phyloP scores from a whole-genome alignment of 2,113 vertebrate genomes.

The Cyanistes caeruleus region DNA sequence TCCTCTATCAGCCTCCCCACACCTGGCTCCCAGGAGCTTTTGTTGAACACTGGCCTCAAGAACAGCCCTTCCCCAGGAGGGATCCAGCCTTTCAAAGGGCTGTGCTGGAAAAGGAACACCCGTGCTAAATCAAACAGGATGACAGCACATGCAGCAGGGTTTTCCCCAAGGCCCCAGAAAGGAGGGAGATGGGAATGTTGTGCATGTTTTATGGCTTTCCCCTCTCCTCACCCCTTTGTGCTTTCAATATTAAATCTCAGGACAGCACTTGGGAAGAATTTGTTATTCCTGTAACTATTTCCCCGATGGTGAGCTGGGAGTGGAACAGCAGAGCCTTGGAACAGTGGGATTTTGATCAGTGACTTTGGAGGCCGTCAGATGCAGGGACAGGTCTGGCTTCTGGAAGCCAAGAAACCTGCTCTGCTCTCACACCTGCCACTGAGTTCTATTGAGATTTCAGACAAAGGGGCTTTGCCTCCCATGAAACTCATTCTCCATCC shows the following conservation, averaged over 20 bases:
- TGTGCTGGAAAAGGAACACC: not conserved
- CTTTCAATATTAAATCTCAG: not conserved
- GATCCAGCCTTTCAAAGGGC: conserved; percentile 9
- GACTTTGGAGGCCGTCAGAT: not conserved
- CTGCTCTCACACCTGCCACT: not conserved
- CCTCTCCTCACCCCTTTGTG: not conserved
- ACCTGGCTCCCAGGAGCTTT: conserved; percentile 38
- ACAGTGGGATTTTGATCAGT: not conserved
- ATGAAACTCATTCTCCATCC: not conserved
- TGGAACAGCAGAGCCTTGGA: not conserved
- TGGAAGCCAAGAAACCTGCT: not conserved
- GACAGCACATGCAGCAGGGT: conserved; percentile 41
- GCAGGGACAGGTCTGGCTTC: not conserved
- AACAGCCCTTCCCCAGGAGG: not conserved
- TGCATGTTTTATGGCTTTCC: not conserved
- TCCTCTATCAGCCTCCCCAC: conserved; percentile 34
- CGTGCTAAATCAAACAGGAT: conserved; percentile 20
- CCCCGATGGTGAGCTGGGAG: not conserved
- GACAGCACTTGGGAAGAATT: not conserved
- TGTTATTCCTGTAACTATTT: not conserved
- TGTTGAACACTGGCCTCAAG: not conserved
- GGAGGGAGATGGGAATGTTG: not conserved
- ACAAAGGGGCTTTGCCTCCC: not conserved
- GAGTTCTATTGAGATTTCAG: not conserved
- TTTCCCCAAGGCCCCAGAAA: conserved; percentile 33